Conservation (phyloP, 2,113 vertebrate genomes). For the Corythornis vintsioides region DNA sequence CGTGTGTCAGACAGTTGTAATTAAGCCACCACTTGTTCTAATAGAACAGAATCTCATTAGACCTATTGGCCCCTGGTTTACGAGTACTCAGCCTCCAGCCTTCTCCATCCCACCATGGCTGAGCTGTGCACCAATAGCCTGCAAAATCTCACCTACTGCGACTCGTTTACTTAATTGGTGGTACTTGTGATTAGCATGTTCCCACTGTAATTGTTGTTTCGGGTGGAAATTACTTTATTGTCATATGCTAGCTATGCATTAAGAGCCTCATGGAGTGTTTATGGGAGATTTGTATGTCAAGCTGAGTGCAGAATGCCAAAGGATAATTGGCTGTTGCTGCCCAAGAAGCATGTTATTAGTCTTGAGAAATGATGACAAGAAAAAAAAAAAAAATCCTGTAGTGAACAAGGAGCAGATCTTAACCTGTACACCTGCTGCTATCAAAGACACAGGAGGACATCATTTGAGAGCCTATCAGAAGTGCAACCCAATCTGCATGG, state of each 20-base stretch:
- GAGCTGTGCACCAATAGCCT: background rate
- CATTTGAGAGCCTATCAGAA: background rate
- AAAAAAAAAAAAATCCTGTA: background rate
- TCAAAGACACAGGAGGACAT: background rate
- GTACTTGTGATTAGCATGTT: background rate
- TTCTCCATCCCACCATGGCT: rapidly evolving
- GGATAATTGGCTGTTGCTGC: background rate
- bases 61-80: background rate
- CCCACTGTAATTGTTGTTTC: background rate
- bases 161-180: background rate
- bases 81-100: background rate
- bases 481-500: background rate
- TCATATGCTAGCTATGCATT: background rate
- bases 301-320: background rate
- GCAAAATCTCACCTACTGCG: background rate
- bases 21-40: background rate
- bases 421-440: background rate
- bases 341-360: background rate
- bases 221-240: background rate
- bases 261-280: background rate
- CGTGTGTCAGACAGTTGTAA: background rate
- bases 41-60: background rate
- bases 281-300: background rate
- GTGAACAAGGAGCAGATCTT: background rate
- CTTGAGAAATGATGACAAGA: background rate